Base-by-base conservation (phyloP, 2,888 invertebrate species). In the Yponomeuta malinellus region DNA sequence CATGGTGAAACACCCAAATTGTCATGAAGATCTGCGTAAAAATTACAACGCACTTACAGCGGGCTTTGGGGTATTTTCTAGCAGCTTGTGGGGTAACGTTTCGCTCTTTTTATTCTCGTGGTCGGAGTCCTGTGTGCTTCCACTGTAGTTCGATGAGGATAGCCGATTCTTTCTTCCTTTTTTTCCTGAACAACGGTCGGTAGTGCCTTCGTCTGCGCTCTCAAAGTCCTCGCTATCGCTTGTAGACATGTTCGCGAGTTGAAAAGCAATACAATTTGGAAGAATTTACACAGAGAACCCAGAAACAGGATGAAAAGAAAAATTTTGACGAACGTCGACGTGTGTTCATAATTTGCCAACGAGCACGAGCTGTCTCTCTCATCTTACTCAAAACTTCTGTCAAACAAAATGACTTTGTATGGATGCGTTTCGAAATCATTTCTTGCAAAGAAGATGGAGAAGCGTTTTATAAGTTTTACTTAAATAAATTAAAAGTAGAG, bases 181-280 rank as follows among this genome's bases (percentile, higher is more conserved):
- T 76, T 84, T 89, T 66, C 84, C 84, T 33, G 81, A 77, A 70
- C 76, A 83, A 23, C 83, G 86, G 29, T 87, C 78, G 71, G 85
- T 87, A 74, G 92, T 87, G 52, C 95, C 95, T 79, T 96, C 96
- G 77, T 96, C 96, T 5, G 96, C 96, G 87, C 96, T 96, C 84
- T 96, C 95, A 81, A 96, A 96, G 79, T 93, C 94, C 78, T 96
- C 96, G 84, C 95, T 95, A 74, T 96, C 96, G 75, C 95, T 95
- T 59, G 95, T 93, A 78, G 94, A 93, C 95, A 95, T 95, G 74
- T 12, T 65, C 69, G 29, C 10, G 64, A 29, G 23, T 29, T 23
- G 64, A 64, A 64, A 64, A 64, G 10, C 2, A 64, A 43, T 15
- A n/a, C 33, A 37, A 37, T 15, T 66, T 8, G 43, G 5, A 31